Evolutionary conservation across 1,140 invertebrate genomes (phyloP), one percentile per base, ranked within the genome.

Genomic region (Triops longicaudatus): DNA sequence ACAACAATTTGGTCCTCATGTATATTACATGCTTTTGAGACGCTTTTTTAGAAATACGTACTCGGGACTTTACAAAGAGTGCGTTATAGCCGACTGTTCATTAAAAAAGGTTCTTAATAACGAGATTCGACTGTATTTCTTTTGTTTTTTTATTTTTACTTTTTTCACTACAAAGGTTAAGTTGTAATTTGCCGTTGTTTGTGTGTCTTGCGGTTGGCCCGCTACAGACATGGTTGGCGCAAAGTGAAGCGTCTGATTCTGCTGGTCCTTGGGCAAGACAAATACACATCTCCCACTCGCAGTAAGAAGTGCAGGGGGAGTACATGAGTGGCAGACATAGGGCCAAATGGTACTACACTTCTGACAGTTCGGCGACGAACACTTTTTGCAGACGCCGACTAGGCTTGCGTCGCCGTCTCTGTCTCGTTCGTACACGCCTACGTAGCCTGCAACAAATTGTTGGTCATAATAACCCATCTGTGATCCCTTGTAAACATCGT

Each of bases 401-500:
- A 63, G 50, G 50, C 22, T 63, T n/a, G n/a, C n/a, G n/a, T n/a
- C n/a, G 17, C 50, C 50, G 50, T 63, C 22, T 5, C 50, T 9
- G 50, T 63, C 50, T 63, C 50, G 50, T 63, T 63, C 50, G 50
- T 63, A 14, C 22, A 63, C 50, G 22, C 50, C 50, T 7, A 63
- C 50, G 14, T 63, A n/a, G 14, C 50, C 50, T 63, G 50, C 50
- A 63, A 63, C 50, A 3, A 22, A 63, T n/a, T 63, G 14, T 17
- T 63, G 17, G 14, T 63, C 14, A 63, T 63, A 63, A 63, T 63
- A 63, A 63, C 50, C 50, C 50, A 63, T 63, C 17, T 63, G 50
- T 63, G 50, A 63, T 63, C 50, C 31, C 50, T 63, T 63, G 50
- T 63, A 63, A 63, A 63, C 50, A 63, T 63, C 50, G 50, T 63